phyloP scores from a whole-genome alignment of 2,888 invertebrate genomes.

The Pristionchus fissidentatus region DNA sequence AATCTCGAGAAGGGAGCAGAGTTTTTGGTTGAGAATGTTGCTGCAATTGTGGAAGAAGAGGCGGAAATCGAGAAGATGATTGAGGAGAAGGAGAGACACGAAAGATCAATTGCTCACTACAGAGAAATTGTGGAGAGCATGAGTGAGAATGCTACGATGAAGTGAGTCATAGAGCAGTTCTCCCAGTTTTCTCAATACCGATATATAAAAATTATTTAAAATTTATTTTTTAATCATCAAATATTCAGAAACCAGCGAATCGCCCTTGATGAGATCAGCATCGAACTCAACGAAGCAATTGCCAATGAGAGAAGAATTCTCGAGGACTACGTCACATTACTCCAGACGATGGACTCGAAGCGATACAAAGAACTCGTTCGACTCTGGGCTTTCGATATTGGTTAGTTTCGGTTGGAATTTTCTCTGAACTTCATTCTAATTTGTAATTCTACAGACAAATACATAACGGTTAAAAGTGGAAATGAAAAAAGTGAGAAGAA shows the following conservation, averaged over 20 bases:
- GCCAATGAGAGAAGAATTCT: constrained; percentile 17
- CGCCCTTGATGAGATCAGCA: neutral
- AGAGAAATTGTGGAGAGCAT: neutral
- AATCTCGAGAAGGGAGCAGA: neutral
- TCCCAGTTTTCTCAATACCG: neutral
- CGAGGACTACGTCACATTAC: neutral
- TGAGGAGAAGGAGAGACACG: neutral
- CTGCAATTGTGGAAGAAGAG: neutral
- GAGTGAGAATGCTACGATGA: neutral
- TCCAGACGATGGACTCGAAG: neutral
- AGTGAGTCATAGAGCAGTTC: neutral
- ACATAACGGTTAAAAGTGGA: too few relatives aligned
- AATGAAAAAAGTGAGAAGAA: too few relatives aligned
- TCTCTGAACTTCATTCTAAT: neutral
- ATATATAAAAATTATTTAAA: neutral
- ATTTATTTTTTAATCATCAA: too few relatives aligned
- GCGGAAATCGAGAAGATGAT: constrained; percentile 22
- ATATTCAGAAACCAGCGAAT: neutral
- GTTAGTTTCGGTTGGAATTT: too few relatives aligned
- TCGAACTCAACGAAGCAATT: constrained; percentile 15
- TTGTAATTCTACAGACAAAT: too few relatives aligned
- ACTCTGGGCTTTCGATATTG: constrained; percentile 1
- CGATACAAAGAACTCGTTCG: neutral
- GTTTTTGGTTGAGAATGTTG: neutral
- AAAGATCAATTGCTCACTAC: neutral